Evolutionary conservation across 2,888 invertebrate genomes (phyloP), one percentile per base, ranked within the genome.

Genomic region (Drosophila paramelanica): DNA sequence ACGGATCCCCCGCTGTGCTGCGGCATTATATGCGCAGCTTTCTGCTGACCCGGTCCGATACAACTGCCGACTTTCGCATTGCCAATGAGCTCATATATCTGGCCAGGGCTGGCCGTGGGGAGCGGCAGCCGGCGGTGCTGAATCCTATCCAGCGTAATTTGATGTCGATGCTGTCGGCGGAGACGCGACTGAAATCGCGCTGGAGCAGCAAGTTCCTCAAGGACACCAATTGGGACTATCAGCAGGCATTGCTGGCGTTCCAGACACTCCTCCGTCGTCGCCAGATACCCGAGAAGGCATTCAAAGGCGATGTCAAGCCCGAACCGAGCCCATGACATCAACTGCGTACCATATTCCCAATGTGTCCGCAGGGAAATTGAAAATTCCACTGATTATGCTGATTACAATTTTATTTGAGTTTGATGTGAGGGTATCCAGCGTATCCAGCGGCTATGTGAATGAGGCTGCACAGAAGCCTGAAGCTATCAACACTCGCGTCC

Each of bases 311-410:
- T 39, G 8, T 39, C 20, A 17, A 14, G 27, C 27, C 39, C 7
- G 41, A 52, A 10, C 7, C 14, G 14, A 43, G 33, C 14, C 50
- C 51, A 20, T 73, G 51, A 62, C 73, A 52, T 23, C 51, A 47
- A 55, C 33, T 13, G 31, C 53, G 20, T 7, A 25, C 27, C 14
- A 47, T 59, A 53, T 53, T 46, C 41, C 52, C 74, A 59, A 77
- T 61, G 66, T 33, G 66, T 38, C 70, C 67, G 45, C 66, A 36
- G 68, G 80, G 68, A 76, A 78, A 78, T 72, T 68, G 77, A 80
- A 75, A 79, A 80, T 79, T 74, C 77, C 67, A 58, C 74, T 82
- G 88, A 84, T 87, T 88, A 84, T 73, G 79, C 76, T 88, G 82
- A 87, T 87, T 84, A 87, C 73, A 77, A 77, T 67, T 80, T 79